These are phyloP conservation scores for Falco novaeseelandiae DNA, from an alignment of 2,797 vertebrate species.

Conservation along the genomic window DNA sequence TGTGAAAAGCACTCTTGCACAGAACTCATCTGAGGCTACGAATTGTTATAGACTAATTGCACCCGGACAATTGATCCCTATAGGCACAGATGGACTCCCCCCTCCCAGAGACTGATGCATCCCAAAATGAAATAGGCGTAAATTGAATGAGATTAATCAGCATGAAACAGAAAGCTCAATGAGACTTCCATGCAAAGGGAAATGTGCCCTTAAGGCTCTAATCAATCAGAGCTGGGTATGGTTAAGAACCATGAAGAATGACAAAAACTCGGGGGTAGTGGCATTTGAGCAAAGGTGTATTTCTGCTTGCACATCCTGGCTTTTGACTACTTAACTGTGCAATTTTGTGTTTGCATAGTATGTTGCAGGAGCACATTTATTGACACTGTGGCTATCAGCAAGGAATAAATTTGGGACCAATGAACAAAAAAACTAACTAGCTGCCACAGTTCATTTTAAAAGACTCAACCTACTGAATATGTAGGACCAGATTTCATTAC, in stretches of 20 bases:
- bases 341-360: neutral
- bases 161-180: neutral
- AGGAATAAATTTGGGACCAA: neutral
- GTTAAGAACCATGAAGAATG: neutral
- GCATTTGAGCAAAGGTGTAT: neutral
- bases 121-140: neutral
- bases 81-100: neutral
- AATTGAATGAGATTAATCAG: slow-evolving; percentile 13
- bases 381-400: neutral
- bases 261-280: neutral
- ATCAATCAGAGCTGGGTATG: neutral
- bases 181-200: neutral
- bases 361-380: neutral
- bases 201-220: neutral
- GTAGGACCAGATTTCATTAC: neutral
- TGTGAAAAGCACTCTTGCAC: neutral
- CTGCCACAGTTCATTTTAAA: neutral
- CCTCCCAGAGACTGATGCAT: neutral
- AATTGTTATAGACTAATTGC: neutral
- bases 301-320: neutral
- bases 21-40: neutral
- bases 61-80: neutral
- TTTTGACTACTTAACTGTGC: neutral
- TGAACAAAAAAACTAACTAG: neutral
- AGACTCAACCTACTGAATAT: neutral